Percentiles rank a stretch among this genome's conserved stretches.
Conservation (phyloP, 2,888 invertebrate genomes). For the Macrosoma leucophasiata region DNA sequence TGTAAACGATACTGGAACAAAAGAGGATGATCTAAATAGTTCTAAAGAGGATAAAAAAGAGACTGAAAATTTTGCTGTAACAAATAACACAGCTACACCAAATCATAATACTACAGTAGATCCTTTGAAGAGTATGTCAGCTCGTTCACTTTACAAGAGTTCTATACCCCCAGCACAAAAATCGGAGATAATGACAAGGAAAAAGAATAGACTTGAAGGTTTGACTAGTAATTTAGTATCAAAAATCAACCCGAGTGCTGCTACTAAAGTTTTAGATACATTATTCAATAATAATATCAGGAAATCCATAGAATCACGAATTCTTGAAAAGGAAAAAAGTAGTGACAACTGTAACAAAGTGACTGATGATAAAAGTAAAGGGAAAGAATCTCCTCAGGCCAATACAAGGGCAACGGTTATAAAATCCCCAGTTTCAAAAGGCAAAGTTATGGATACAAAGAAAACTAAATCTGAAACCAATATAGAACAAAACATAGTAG, state of each 20-base stretch:
- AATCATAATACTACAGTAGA: conserved; percentile 42
- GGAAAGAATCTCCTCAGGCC: conserved; percentile 53
- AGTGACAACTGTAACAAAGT: conserved; percentile 38
- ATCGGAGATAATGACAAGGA: conserved; percentile 76
- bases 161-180: conserved; percentile 67
- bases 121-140: conserved; percentile 68
- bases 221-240: conserved; percentile 76
- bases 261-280: conserved; percentile 70
- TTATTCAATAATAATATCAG: conserved; percentile 67
- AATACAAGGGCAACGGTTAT: conserved; percentile 74
- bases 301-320: conserved; percentile 68
- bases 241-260: conserved; percentile 75
- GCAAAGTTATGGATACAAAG: conserved; percentile 63
- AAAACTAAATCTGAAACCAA: conserved; percentile 50
- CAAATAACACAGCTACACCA: conserved; percentile 30
- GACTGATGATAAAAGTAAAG: conserved; percentile 49
- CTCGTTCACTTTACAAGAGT: conserved; percentile 66
- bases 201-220: conserved; percentile 79
- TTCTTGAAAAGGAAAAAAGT: conserved; percentile 62
- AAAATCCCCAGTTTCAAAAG: conserved; percentile 73
- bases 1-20: conserved; percentile 29
- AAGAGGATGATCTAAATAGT: conserved; percentile 50
- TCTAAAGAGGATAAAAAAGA: conserved; percentile 45
- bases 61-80: conserved; percentile 25
- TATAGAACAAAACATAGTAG: conserved; percentile 45